Conservation (phyloP, 2,113 vertebrate species). For the Candoia aspera region DNA sequence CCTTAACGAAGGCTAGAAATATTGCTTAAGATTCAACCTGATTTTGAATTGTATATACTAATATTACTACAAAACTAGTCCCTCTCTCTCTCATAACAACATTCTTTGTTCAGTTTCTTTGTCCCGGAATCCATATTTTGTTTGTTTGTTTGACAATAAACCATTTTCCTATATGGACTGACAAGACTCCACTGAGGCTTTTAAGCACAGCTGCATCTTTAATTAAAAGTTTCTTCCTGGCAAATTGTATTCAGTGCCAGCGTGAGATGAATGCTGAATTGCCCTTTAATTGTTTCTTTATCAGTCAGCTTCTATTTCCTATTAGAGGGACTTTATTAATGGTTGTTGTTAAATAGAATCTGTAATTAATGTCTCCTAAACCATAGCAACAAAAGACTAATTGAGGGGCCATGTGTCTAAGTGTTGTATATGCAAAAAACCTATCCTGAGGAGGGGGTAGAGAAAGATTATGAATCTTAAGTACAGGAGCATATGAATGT, state of each 20-base stretch:
- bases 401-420: neutral
- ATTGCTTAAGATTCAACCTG: neutral
- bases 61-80: neutral
- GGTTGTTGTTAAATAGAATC: neutral
- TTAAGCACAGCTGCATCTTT: neutral
- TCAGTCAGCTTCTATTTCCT: neutral
- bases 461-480: neutral
- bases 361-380: neutral
- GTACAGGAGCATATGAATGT: neutral
- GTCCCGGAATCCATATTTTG: neutral
- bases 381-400: neutral
- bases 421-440: neutral
- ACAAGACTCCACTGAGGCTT: neutral
- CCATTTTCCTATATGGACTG: neutral
- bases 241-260: neutral
- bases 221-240: neutral
- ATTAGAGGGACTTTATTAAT: neutral
- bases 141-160: neutral
- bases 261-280: neutral
- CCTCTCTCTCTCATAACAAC: neutral
- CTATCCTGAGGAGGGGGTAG: neutral
- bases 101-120: neutral
- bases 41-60: neutral
- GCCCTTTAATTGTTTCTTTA: neutral
- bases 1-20: neutral